phyloP scores from a whole-genome alignment of 2,888 invertebrate species.

The Branchinecta sandiegonensis region DNA sequence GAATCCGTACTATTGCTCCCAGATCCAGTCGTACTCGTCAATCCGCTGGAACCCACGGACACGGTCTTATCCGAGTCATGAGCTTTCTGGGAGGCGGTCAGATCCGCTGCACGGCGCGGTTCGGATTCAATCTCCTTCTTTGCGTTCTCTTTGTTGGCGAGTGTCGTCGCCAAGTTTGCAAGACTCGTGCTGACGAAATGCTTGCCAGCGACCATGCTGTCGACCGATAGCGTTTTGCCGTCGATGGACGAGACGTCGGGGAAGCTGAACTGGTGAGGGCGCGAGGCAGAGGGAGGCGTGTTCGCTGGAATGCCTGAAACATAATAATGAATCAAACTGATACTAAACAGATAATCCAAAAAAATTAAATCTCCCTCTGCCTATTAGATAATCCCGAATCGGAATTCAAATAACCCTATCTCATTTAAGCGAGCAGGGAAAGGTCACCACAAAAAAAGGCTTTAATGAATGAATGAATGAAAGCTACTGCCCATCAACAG shows the following conservation, averaged over 20 bases:
- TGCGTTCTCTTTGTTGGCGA: constrained; percentile 10
- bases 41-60: constrained; percentile 28
- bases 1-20: constrained; percentile 64
- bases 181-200: constrained; percentile 11
- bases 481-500: too few species aligned
- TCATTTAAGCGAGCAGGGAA: too few species aligned
- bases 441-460: too few species aligned
- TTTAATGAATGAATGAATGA: too few species aligned
- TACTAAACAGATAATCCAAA: background rate
- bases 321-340: background rate
- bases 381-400: too few species aligned
- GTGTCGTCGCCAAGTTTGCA: background rate
- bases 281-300: constrained; percentile 27
- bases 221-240: background rate
- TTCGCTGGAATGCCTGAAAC: constrained; percentile 17
- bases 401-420: too few species aligned
- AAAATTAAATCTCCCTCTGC: too few species aligned
- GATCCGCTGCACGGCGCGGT: constrained; percentile 9
- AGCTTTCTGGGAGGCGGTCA: constrained; percentile 35
- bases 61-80: constrained; percentile 40
- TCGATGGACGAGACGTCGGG: constrained; percentile 43
- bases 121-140: background rate
- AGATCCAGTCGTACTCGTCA: constrained; percentile 44
- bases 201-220: constrained; percentile 13
- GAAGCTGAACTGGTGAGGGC: constrained; percentile 57